A percentile compares a stretch with the other conserved stretches of the same genome.
phyloP scores from a whole-genome alignment of 2,797 vertebrate genomes.

The Anguilla pacifica region DNA sequence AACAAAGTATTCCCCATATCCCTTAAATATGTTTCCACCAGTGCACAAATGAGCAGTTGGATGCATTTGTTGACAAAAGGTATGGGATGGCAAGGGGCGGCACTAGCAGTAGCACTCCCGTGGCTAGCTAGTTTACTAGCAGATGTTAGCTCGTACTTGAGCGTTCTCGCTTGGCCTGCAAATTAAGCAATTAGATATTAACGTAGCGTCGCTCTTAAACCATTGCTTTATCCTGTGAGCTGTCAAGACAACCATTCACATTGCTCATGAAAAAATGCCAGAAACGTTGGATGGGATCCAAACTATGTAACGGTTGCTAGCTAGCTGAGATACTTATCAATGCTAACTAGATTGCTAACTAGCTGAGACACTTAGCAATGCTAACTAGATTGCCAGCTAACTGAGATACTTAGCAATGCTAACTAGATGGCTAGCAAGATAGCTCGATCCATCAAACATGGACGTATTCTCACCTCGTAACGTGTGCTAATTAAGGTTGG shows the following conservation, averaged over 20 bases:
- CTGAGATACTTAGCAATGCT: not conserved
- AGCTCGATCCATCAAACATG: not conserved
- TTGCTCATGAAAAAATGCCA: not conserved
- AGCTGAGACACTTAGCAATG: not conserved
- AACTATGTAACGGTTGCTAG: not conserved
- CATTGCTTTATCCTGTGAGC: too few relatives aligned
- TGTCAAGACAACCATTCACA: not conserved
- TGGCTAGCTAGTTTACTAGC: not conserved
- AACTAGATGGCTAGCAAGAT: not conserved
- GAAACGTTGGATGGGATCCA: not conserved
- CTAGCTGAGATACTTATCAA: not conserved
- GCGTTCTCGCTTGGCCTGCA: not conserved
- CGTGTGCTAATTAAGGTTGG: not conserved
- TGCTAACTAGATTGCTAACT: not conserved
- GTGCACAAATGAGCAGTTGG: not conserved
- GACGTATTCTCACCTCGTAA: not conserved
- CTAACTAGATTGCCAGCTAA: not conserved
- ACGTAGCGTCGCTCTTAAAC: not conserved
- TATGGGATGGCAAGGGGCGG: constrained; percentile 21
- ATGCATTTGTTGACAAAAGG: constrained; percentile 28
- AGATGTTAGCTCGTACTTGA: not conserved
- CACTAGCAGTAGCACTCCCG: not conserved
- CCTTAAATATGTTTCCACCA: not conserved
- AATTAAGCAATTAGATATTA: not conserved
- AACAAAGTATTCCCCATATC: not conserved